Conservation (phyloP, 2,797 vertebrate genomes). For the Ambastaia sidthimunki region DNA sequence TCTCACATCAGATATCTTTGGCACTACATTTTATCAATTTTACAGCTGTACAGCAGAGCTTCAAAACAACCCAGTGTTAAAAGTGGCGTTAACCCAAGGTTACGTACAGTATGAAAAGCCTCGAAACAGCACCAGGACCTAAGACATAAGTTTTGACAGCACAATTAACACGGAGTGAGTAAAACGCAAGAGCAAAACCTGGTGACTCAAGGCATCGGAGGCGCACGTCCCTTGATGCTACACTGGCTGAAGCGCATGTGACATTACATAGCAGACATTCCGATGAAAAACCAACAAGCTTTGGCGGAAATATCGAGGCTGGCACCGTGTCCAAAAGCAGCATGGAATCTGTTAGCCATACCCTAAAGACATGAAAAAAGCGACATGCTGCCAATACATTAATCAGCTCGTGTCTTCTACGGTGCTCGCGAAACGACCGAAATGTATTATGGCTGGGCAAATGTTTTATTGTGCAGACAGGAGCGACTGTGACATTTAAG, state of each 20-base stretch:
- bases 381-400: constrained; percentile 68
- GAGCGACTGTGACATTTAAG: constrained; percentile 2
- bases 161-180: constrained; percentile 15
- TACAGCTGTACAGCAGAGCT: neutral
- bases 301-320: constrained; percentile 57
- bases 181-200: constrained; percentile 28
- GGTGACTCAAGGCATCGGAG: constrained; percentile 38
- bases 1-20: neutral
- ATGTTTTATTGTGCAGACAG: constrained; percentile 24
- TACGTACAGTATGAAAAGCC: neutral
- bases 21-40: neutral
- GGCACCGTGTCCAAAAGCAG: constrained; percentile 65
- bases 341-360: constrained; percentile 65
- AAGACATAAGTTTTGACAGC: neutral
- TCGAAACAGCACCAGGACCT: neutral
- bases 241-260: constrained; percentile 50
- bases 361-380: constrained; percentile 65
- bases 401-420: constrained; percentile 44
- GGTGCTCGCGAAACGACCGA: neutral
- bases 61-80: neutral
- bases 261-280: constrained; percentile 65
- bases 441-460: constrained; percentile 10
- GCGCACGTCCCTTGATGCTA: constrained; percentile 34
- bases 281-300: constrained; percentile 59
- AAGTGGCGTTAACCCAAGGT: neutral